A percentile compares a stretch with the other conserved stretches of the same genome.
Conservation (phyloP, 2,888 invertebrate genomes). For the Phyllotreta cruciferae region DNA sequence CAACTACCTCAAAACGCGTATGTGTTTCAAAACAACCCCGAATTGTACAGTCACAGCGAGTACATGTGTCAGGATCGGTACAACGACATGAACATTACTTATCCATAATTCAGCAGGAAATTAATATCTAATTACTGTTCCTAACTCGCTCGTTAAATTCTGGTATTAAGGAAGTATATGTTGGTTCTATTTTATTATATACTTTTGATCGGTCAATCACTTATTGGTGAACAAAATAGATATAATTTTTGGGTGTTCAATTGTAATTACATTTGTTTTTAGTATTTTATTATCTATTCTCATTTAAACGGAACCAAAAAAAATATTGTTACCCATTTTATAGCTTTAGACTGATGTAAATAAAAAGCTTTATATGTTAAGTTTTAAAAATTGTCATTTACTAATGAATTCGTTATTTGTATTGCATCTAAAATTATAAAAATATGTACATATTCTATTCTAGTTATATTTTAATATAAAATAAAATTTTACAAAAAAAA, state of each 20-base stretch:
- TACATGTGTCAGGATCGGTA: conserved; percentile 42
- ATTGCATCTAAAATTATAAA: conserved; percentile 6
- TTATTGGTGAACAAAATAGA: too few relatives aligned
- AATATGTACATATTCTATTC: conserved; percentile 24
- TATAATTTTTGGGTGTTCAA: too few relatives aligned
- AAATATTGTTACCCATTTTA: conserved; percentile 21
- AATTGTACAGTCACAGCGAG: conserved; percentile 37
- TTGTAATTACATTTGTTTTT: not conserved
- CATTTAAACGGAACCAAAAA: conserved; percentile 2
- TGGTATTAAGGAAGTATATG: too few relatives aligned
- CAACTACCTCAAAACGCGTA: conserved; percentile 34
- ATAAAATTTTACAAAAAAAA: conserved; percentile 23
- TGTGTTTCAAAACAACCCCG: conserved; percentile 35
- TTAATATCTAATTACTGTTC: not conserved
- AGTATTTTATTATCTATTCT: not conserved
- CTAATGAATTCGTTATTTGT: conserved; percentile 22
- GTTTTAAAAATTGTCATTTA: conserved; percentile 24
- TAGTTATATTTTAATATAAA: conserved; percentile 25
- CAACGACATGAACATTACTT: conserved; percentile 38
- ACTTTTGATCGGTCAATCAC: too few relatives aligned
- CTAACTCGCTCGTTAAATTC: too few relatives aligned
- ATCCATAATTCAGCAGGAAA: not conserved
- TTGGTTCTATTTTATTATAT: too few relatives aligned
- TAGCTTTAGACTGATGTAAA: conserved; percentile 34
- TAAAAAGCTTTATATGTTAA: conserved; percentile 34